A percentile compares a stretch with the other conserved stretches of the same genome.
Conservation (phyloP, 1,140 invertebrate genomes). For the Phthorimaea operculella region DNA sequence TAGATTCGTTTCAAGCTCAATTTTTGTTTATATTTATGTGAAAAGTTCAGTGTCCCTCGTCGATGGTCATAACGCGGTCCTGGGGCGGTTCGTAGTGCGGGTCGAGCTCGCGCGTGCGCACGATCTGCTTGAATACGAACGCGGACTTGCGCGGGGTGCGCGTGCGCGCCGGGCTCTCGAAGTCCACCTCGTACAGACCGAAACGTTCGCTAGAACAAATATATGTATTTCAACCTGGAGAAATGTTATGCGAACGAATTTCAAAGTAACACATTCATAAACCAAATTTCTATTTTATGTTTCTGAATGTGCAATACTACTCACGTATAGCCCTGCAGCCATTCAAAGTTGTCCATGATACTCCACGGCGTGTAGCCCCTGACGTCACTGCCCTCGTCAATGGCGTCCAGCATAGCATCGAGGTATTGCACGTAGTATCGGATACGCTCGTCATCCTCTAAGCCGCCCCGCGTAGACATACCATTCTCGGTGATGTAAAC, state of each 20-base stretch:
- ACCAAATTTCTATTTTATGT: no score
- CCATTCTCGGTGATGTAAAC: slow-evolving; percentile 40
- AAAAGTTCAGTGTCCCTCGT: slow-evolving; percentile 12
- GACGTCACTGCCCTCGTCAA: slow-evolving; percentile 31
- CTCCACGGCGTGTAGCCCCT: slow-evolving; percentile 70
- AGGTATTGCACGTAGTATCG: slow-evolving; percentile 54
- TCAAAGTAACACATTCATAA: no score
- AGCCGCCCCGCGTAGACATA: slow-evolving; percentile 16
- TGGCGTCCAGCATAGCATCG: slow-evolving; percentile 23
- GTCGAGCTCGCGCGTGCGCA: slow-evolving; percentile 59
- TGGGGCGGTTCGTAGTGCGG: slow-evolving; percentile 43
- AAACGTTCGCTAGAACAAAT: slow-evolving; percentile 70
- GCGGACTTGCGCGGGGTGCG: slow-evolving; percentile 72
- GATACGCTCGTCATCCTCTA: slow-evolving; percentile 31
- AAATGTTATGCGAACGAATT: no score
- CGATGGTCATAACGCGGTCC: slow-evolving; percentile 10
- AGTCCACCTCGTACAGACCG: slow-evolving; percentile 77
- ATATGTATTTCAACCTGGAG: no score
- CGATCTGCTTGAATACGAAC: slow-evolving; percentile 66
- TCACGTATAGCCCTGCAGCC: slow-evolving; percentile 65
- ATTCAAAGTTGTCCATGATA: slow-evolving; percentile 74
- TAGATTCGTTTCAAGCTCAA: no score
- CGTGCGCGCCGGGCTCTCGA: slow-evolving; percentile 45
- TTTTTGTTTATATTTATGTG: no score
- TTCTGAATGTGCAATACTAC: no score